These are phyloP conservation scores for Dicrostonyx torquatus DNA, from an alignment of 2,797 vertebrate species.

Conservation along the genomic window DNA sequence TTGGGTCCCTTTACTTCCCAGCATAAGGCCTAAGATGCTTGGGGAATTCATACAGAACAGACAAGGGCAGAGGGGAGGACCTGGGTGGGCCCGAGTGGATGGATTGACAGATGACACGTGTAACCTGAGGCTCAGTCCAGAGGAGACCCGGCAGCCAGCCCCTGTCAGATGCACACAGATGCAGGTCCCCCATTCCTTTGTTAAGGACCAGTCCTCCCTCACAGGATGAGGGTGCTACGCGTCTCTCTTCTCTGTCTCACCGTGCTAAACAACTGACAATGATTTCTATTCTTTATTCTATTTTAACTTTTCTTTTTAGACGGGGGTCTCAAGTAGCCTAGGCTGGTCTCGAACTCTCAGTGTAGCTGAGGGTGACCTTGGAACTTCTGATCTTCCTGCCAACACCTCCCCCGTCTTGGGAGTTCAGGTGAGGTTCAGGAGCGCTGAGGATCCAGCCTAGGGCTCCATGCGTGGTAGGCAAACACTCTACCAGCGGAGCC, in stretches of 20 bases:
- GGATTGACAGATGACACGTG: neutral
- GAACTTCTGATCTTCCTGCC: neutral
- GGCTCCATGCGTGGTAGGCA: accelerated
- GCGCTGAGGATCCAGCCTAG: neutral
- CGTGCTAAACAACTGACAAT: neutral
- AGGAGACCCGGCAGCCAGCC: neutral
- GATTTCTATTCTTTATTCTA: neutral
- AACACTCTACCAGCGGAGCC: neutral
- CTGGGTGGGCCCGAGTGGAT: neutral
- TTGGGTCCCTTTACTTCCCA: neutral
- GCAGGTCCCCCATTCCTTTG: neutral
- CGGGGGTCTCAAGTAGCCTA: neutral
- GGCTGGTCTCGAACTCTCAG: neutral
- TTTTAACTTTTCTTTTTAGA: neutral
- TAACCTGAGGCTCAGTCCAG: neutral
- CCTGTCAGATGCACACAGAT: neutral
- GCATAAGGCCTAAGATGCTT: neutral
- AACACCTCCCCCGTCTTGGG: neutral
- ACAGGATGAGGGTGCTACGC: accelerated
- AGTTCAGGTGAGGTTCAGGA: neutral
- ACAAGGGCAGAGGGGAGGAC: neutral
- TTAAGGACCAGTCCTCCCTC: neutral
- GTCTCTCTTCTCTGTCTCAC: too few species aligned
- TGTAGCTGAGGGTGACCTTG: too few species aligned
- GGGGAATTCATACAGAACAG: neutral